Evolutionary conservation across 1,140 invertebrate genomes (phyloP), one percentile per base, ranked within the genome.

Genomic region (Drosophila melanica): DNA sequence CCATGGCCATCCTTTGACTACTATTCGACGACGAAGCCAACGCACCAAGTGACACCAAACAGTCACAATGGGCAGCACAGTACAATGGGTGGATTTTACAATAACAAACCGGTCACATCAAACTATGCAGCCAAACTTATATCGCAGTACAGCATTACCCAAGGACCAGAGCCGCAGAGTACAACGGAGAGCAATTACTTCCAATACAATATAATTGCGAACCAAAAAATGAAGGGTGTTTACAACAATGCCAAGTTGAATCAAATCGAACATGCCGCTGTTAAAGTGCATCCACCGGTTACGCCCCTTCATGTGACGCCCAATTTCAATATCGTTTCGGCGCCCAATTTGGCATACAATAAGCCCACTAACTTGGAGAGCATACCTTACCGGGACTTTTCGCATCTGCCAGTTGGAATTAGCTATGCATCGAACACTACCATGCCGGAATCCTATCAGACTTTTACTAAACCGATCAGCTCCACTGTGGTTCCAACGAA

Each of bases 41-140:
- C 45, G 2, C 64, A 75, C 2, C 79, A 79, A 51, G 79, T 84
- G 8, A 91, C 90, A 4, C 67, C 84, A 3, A 92, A 93, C 70
- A 92, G 92, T 37, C 92, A 92, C 11, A 93, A 92, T 80, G 63
- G 92, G 6, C 85, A 93, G 14, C 92, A 93, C 44, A 92, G 90
- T 63, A 92, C 91, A 41, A 91, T 93, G 77, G 93, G 93, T 41
- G 93, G 93, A 37, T 94, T 94, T 90, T 94, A 92, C 59, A 94
- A 94, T 45, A 87, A 79, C 42, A 79, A 80, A 35, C 44, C 78
- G 8, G 45, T 57, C 8, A 74, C 39, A 16, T 20, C 59, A 11
- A 77, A 53, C 6, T 64, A 87, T 69, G 39, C 75, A 7, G 66
- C 66, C 6, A 90, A 90, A 59, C 50, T 90, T 12, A 59, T 91